Base-by-base conservation (phyloP, 2,888 invertebrate species). In the Hypomecis punctinalis region DNA sequence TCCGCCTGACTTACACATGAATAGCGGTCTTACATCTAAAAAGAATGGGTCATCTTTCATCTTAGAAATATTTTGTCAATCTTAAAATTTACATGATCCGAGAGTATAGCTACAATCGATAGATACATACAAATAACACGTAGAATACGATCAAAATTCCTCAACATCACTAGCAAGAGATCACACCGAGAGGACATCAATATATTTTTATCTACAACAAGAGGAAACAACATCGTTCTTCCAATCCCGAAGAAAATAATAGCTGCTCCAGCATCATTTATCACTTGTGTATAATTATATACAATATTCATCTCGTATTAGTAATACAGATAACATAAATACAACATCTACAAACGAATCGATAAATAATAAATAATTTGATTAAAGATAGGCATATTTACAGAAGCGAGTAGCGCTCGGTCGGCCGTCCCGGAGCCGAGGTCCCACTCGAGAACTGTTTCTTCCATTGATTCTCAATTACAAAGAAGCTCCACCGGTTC, bases 351-450 rank as follows among this genome's bases (percentile, higher is more conserved):
- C 66, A 71, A 83, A 84, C 83, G 89, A 88, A 85, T 81, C 67
- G 83, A 86, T 87, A 91, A 91, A 90, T 88, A 92, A 92, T 93
- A 92, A 93, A 91, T 93, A 91, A 84, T 88, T 85, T 88, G 77
- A 78, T 84, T 72, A 80, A 72, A 86, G 83, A 88, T 79, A 90
- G 92, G 91, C 83, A 76, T 91, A 91, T 93, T 66, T 93, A 93
- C 93, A 93, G 78, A 93, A 92, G 92, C 93, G 85, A 78, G 81
- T 81, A 79, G 86, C 89, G 85, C 85, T 76, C 78, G 75, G 77
- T 80, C 81, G 78, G 76, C 79, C 71, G 72, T 68, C 69, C 67
- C 72, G 73, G 70, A 68, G 75, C 73, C 75, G 64, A 66, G 69
- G 71, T 66, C 75, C 75, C 78, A 77, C 78, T 76, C 77, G 74